Base-by-base conservation (phyloP, 2,113 vertebrate species). In the Phalacrocorax pelagicus region DNA sequence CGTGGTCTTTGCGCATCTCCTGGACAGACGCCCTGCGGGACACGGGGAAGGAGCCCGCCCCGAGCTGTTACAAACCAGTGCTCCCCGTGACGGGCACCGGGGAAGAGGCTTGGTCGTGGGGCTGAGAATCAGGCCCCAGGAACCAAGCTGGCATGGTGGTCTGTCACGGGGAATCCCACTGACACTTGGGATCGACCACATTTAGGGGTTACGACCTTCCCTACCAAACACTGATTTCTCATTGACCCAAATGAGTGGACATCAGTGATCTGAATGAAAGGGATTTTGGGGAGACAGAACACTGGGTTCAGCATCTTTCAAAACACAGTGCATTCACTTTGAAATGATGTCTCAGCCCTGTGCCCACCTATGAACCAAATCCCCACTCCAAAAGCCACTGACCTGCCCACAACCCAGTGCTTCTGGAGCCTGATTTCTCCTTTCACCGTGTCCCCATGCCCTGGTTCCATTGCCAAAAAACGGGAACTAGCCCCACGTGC, bases 1-100 rank as follows among this genome's bases (percentile, higher is more conserved):
- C 98, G 0, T 99, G 98, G 92, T 99, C 99, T 84, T 96, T 98
- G 97, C 97, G 98, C 98, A 99, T 99, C 78, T 99, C 99, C 65
- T 98, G 92, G 72, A 99, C 97, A 18, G 99, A 99, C 15, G 92
- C 97, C 93, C 99, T 99, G 91, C 0, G 5, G 71, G 19, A 52
- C 29, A 54, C 2, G 18, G 49, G 26, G 18, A 7, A 17, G 75
- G 30, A 79, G 49, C 17, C 12, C 22, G 3, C 30, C 65, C 92
- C 3, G 19, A 22, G 36, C 36, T 46, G 13, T 71, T 61, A 11
- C 54, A 38, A 30, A 75, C 23, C 21, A 11, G 12, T 9, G 67
- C 20, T 70, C 30, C 40, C 42, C 1, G 0, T 18, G 11, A 73
- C 0, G 1, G 42, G 61, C 46, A 63, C 13, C 2, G 0, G 12